Percentiles rank a stretch among this genome's conserved stretches.
These are phyloP conservation scores for Eurystomus gularis DNA, from an alignment of 2,113 vertebrate species.

Conservation along the genomic window DNA sequence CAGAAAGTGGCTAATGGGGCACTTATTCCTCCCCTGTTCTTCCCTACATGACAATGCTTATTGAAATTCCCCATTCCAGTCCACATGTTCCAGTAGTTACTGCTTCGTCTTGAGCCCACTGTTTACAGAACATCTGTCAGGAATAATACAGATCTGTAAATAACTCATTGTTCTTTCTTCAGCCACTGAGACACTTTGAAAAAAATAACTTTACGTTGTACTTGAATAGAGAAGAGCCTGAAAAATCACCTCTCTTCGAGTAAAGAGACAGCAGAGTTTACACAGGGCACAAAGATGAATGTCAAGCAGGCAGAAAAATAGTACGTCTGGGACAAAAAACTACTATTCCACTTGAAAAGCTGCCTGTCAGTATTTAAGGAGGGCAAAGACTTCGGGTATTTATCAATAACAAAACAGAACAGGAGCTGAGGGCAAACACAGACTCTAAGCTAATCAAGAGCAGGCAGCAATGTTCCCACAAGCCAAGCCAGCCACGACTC, in stretches of 20 bases:
- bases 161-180: neutral
- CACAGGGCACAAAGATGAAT: neutral
- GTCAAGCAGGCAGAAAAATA: neutral
- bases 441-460: neutral
- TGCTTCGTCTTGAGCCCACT: neutral
- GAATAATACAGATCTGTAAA: neutral
- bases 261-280: neutral
- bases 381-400: neutral
- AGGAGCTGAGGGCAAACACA: neutral
- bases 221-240: neutral
- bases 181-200: neutral
- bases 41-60: neutral
- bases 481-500: neutral
- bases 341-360: neutral
- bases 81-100: neutral
- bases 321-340: rapidly evolving
- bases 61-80: neutral
- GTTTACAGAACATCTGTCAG: neutral
- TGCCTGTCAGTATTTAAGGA: neutral
- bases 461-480: neutral
- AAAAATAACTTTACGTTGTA: neutral
- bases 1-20: neutral
- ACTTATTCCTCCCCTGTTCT: neutral
- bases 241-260: neutral
- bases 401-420: neutral